These are phyloP conservation scores for Chrysolina haemoptera DNA, from an alignment of 2,888 invertebrate species.

Conservation along the genomic window DNA sequence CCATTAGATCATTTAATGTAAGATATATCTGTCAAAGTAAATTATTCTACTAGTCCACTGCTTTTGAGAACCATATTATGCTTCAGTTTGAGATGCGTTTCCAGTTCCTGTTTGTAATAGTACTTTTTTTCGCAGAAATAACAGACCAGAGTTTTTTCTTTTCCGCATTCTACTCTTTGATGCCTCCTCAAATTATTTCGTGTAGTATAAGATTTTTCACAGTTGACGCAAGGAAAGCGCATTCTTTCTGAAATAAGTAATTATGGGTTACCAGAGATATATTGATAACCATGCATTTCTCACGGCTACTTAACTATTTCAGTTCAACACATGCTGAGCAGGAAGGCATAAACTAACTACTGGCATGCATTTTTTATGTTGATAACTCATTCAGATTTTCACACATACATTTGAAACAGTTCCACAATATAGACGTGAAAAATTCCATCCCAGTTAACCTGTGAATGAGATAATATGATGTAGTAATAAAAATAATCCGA, in stretches of 20 bases:
- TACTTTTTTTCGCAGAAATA: conserved; percentile 54
- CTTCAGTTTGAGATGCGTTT: conserved; percentile 48
- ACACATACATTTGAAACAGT: too few species aligned
- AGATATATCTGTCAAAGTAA: not conserved
- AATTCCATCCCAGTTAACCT: too few species aligned
- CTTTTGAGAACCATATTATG: conserved; percentile 7
- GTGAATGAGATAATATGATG: too few species aligned
- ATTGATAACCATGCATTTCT: not conserved
- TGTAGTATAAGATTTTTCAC: conserved; percentile 10
- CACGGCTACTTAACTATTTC: not conserved
- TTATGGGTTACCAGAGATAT: not conserved
- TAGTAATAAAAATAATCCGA: too few species aligned
- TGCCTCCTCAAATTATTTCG: conserved; percentile 14
- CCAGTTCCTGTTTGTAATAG: conserved; percentile 60
- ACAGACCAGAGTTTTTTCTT: conserved; percentile 57
- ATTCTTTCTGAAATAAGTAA: conserved; percentile 5
- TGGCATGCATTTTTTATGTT: not conserved
- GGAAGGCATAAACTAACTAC: not conserved
- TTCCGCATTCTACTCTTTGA: conserved; percentile 57
- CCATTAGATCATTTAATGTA: too few species aligned
- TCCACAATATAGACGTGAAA: too few species aligned
- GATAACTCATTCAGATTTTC: too few species aligned
- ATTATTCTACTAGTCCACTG: not conserved
- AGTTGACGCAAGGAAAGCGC: not conserved
- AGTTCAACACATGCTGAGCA: not conserved